These are phyloP conservation scores for Cettia cetti DNA, from an alignment of 2,113 vertebrate species.

Conservation along the genomic window DNA sequence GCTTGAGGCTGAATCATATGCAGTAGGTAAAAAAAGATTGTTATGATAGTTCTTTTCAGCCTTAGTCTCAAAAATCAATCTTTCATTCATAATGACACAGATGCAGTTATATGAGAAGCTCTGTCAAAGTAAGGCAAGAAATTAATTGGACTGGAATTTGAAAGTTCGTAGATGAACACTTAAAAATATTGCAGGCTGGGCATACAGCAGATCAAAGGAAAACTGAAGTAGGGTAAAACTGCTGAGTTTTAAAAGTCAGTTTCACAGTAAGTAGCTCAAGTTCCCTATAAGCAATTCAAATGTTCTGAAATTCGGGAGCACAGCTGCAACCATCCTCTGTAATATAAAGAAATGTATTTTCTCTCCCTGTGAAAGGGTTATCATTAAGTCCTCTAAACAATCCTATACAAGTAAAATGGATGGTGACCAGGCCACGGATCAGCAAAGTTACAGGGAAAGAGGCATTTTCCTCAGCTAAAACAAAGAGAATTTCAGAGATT, in stretches of 20 bases:
- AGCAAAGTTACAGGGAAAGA: neutral
- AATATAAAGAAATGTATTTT: neutral
- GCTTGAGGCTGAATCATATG: neutral
- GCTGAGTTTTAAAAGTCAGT: neutral
- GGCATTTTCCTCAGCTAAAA: neutral
- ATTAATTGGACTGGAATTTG: neutral
- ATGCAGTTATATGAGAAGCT: neutral
- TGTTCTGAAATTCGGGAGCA: neutral
- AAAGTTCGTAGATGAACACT: neutral
- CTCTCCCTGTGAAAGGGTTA: neutral
- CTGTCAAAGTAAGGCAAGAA: neutral
- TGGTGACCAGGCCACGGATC: neutral
- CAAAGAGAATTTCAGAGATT: neutral
- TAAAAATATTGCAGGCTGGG: neutral
- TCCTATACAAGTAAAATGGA: neutral
- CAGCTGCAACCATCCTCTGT: neutral
- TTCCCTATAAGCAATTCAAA: neutral
- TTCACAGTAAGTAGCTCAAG: neutral
- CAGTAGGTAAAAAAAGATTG: neutral
- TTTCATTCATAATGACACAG: neutral
- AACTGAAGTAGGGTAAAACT: neutral
- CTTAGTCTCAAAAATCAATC: neutral
- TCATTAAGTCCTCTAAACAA: neutral
- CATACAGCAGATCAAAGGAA: neutral
- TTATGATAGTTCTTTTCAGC: neutral